Evolutionary conservation across 2,113 vertebrate species (phyloP), one percentile per base, ranked within the genome.

Genomic region (Archocentrus centrarchus): DNA sequence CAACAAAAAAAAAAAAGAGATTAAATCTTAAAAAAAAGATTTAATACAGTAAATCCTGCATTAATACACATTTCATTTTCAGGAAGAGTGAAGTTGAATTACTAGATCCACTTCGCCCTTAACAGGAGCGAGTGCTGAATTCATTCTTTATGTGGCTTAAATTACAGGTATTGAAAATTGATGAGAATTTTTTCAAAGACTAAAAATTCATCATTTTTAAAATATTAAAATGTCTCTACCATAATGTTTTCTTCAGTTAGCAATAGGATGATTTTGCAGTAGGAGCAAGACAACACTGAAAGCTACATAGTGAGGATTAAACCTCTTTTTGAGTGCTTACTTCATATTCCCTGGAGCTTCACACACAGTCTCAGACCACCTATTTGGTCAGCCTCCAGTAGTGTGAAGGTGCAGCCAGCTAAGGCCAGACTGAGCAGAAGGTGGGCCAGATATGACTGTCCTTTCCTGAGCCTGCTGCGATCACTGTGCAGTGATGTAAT

Each of bases 401-500:
- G 77, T 3, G 61, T 62, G 53, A 84, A 86, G 78, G 75, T 89
- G 75, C 58, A 64, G 60, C 62, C 55, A 27, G 62, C 66, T 79
- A 39, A 77, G 64, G 58, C 47, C 79, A 75, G 61, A 50, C 24
- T 1, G 17, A 77, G 79, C 75, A 47, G 59, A 83, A 77, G 53
- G 75, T 37, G 18, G 62, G 20, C 47, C 35, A 80, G 86, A 92
- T 77, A 77, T 47, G 58, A 77, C 81, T 79, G 47, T 79, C 77
- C 47, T 30, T 70, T 53, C 80, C 60, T 57, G 60, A 86, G 44
- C 76, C 84, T 30, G 68, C 82, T 77, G 20, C 35, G 79, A 84
- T 80, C 79, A 85, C 41, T 80, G 77, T 27, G 55, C 62, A 30
- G 20, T 91, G 91, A 93, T 88, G 86, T 87, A 91, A 93, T 87